phyloP scores from a whole-genome alignment of 2,113 vertebrate species.

The Melanerpes aurifrons region DNA sequence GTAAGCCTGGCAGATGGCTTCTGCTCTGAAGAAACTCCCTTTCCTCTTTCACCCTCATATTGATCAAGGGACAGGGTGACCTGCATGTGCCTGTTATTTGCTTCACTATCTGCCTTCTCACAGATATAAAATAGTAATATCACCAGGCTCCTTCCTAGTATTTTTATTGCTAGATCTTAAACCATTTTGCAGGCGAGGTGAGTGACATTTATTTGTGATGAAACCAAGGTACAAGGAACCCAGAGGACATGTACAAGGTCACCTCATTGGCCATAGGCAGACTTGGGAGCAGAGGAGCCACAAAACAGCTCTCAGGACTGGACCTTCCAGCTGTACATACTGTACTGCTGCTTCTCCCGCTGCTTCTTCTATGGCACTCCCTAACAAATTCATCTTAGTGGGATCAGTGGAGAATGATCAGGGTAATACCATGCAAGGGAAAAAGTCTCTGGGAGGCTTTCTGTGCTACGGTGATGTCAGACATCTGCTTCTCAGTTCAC shows the following conservation, averaged over 20 bases:
- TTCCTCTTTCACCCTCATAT: background rate
- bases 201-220: background rate
- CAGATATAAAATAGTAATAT: background rate
- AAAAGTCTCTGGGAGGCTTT: background rate
- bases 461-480: background rate
- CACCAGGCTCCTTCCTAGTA: background rate
- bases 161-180: background rate
- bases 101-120: background rate
- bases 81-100: background rate
- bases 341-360: background rate
- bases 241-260: background rate
- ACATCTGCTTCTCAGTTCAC: background rate
- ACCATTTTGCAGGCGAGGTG: background rate
- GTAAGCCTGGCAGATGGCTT: background rate
- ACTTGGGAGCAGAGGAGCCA: background rate
- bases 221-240: background rate
- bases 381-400: background rate
- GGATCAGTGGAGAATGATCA: background rate
- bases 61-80: background rate
- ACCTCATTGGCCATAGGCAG: rapidly evolving
- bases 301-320: background rate
- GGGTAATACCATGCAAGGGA: background rate
- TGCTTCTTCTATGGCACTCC: background rate
- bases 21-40: background rate
- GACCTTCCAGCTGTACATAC: background rate